Base-by-base conservation (phyloP, 2,888 invertebrate genomes). In the Heliconius sara region DNA sequence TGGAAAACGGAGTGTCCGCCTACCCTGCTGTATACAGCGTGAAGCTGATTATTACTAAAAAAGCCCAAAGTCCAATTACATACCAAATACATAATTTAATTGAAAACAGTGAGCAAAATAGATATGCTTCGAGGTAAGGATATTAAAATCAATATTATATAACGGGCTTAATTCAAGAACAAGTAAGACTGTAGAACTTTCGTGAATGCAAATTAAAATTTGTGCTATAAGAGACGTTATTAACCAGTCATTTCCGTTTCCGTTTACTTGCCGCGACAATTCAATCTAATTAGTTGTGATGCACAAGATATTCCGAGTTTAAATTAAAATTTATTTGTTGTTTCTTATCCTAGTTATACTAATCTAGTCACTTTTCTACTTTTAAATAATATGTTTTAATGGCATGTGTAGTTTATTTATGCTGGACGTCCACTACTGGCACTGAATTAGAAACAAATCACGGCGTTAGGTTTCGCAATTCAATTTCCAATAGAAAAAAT, bases 191-290 rank as follows among this genome's bases (percentile, higher is more conserved):
- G 16, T 72, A 10, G 39, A 72, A 34, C 34, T n/a, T 73, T 57
- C 13, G 34, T 60, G 22, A 10, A 13, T 72, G 57, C 72, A 57
- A 73, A 73, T 73, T 73, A 30, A 57, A 30, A 57, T 73, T 60
- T 57, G 39, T n/a, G 60, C 34, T 60, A 73, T 60, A 60, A 60
- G 60, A 60, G 73, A 73, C 73, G 34, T 30, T 73, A 73, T 60
- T 73, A 60, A 73, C 73, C 34, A 60, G 60, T 60, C 34, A 73
- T 73, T 73, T 73, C 73, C 39, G 39, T 10, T 39, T 39, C 60
- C 73, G 73, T 73, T 60, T 73, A 73, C 60, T 73, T 73, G 57
- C 60, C 73, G n/a, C 60, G 34, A 73, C 34, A 73, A 73, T 73
- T 73, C 73, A 60, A 73, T 73, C 34, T 39, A 73, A 73, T 73